Evolutionary conservation across 2,888 invertebrate genomes (phyloP), one percentile per base, ranked within the genome.

Genomic region (Bellardia bayeri): DNA sequence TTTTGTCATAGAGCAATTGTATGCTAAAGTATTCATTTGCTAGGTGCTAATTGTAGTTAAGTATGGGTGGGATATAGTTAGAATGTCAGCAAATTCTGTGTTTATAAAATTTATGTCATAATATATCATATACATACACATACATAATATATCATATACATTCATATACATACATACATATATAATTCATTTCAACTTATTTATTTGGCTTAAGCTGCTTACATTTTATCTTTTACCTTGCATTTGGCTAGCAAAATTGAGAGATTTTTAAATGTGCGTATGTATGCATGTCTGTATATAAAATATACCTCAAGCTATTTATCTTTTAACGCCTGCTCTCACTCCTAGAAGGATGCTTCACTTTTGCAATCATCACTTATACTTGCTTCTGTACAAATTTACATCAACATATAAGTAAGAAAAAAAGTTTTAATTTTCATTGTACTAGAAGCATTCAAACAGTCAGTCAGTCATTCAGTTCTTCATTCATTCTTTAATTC

Each of bases 271-370:
- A 56, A 13, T 61, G 33, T 66, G 14, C 40, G 16, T 33, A 14
- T 30, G 8, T 56, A 30, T 45, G 30, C n/a, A 11, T 42, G 11
- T 58, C 0, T 45, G 13, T 54, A 3, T 54, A 45, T 45, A 33
- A 14, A 37, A 56, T 16, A 72, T 14, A 42, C 87, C 78, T 74
- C 51, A 74, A 84, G 87, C 87, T 82, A 68, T 87, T 87, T 87
- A 87, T 87, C 84, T 82, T 82, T 79, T 78, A 78, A 87, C 81
- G 81, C 87, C 72, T 84, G 56, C 45, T 74, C 45, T 74, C 45
- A 33, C 56, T 74, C 74, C 84, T 72, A 40, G 74, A 78, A 81
- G 81, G 72, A 76, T 78, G 63, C 84, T 81, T 71, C 72, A 84
- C 30, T 58, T 80, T 83, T 51, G 51, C 68, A 74, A 69, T 58